These are phyloP conservation scores for Amia ocellicauda DNA, from an alignment of 2,113 vertebrate genomes.

Conservation along the genomic window DNA sequence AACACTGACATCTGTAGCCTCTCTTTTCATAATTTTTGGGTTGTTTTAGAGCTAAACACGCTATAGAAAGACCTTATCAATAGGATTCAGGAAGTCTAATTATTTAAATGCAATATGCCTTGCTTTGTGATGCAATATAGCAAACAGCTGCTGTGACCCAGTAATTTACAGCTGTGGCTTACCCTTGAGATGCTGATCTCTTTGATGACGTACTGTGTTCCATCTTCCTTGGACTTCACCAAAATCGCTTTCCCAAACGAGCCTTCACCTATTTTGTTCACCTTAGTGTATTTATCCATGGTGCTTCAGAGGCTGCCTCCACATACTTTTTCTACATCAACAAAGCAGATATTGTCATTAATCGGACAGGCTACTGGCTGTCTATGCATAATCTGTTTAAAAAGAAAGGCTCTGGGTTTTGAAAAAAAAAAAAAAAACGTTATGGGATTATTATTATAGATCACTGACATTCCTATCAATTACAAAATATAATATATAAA, in stretches of 20 bases:
- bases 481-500: background rate
- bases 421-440: background rate
- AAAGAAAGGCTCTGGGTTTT: background rate
- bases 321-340: slow-evolving; percentile 55
- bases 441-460: too few relatives aligned
- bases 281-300: slow-evolving; percentile 92
- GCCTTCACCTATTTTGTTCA: slow-evolving; percentile 93
- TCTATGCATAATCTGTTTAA: background rate
- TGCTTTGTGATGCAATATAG: background rate
- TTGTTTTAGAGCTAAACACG: too few relatives aligned
- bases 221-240: slow-evolving; percentile 84
- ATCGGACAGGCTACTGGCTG: background rate
- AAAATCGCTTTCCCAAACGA: slow-evolving; percentile 96
- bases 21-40: too few relatives aligned
- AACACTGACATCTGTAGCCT: too few relatives aligned
- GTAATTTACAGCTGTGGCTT: slow-evolving; percentile 32
- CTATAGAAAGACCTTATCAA: too few relatives aligned
- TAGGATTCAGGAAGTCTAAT: too few relatives aligned
- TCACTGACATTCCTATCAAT: too few relatives aligned
- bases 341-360: background rate
- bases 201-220: slow-evolving; percentile 92
- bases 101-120: too few relatives aligned
- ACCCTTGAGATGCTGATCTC: slow-evolving; percentile 95
- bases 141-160: background rate
- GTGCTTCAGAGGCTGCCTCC: slow-evolving; percentile 56